phyloP scores from a whole-genome alignment of 1,140 invertebrate genomes.

The Microplitis mediator region DNA sequence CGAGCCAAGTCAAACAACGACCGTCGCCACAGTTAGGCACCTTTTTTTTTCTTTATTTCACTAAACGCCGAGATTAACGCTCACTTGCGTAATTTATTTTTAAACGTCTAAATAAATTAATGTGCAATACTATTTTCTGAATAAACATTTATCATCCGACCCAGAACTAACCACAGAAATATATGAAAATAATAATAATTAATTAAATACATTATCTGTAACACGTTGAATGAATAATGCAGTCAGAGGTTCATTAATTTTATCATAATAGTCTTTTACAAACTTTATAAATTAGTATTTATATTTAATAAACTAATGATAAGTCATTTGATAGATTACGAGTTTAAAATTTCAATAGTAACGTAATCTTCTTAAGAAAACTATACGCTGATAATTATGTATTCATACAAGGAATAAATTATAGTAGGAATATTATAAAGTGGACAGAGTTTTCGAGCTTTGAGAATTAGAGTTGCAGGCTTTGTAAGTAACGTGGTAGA shows the following conservation, averaged over 20 bases:
- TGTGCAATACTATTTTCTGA: neutral
- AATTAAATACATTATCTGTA: too few species aligned
- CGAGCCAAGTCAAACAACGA: constrained; percentile 15
- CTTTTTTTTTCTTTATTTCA: neutral
- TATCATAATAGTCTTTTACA: too few species aligned
- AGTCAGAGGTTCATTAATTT: too few species aligned
- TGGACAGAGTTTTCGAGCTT: neutral
- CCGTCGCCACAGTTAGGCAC: constrained; percentile 2
- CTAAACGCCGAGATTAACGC: constrained; percentile 1
- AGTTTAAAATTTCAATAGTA: too few species aligned
- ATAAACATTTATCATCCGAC: too few species aligned
- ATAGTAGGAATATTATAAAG: neutral
- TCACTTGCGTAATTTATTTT: neutral
- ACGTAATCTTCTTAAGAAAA: too few species aligned
- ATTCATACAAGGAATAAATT: neutral
- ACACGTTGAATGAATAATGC: too few species aligned
- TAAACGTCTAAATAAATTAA: neutral
- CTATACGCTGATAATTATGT: neutral
- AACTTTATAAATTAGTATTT: too few species aligned
- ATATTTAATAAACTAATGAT: too few species aligned
- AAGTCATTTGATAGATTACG: too few species aligned
- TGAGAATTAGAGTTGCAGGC: neutral
- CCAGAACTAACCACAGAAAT: too few species aligned
- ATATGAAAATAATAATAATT: too few species aligned
- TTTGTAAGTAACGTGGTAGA: constrained; percentile 31